Base-by-base conservation (phyloP, 2,113 vertebrate species). In the Halichoerus grypus region DNA sequence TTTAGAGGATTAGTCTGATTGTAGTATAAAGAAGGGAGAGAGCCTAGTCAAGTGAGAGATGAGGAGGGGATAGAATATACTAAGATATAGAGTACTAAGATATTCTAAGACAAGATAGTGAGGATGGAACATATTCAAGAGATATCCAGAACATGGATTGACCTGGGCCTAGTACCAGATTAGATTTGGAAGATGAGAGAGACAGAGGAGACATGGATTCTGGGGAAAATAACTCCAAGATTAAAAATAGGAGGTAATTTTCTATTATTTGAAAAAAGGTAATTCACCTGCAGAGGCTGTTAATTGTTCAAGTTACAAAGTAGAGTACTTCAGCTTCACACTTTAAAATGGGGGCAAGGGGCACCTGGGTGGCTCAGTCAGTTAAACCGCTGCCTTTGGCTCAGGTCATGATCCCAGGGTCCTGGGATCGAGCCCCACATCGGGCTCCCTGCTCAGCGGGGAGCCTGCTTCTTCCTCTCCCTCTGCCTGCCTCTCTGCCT, bases 221-320 rank as follows among this genome's bases (percentile, higher is more conserved):
- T 87, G 65, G 59, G 67, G 31, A 92, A 97, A 69, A 97, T 96
- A 97, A 72, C 11, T 72, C 57, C 83, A n/a, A 59, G 79, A 95
- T 97, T 92, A 95, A 97, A 81, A 91, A 71, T 26, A 71, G 76
- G 72, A 65, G 57, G 26, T 72, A 67, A 36, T 87, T 96, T 74
- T 76, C 67, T 96, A 93, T 96, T 95, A 95, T 95, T 91, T 98
- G 33, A 93, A 88, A 80, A 90, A 87, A 79, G 22, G 63, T 74
- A 90, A 59, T 88, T 74, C 61, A 51, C 36, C 28, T 84, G 74
- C 74, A 53, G 36, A 96, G 26, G 51, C 46, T 77, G 7, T 91
- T 95, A 89, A 96, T 84, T 53, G 91, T 95, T 90, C 72, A 92
- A 71, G 39, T 84, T 91, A 87, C 76, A 82, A 97, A 72, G 31